These are phyloP conservation scores for Eurytoma californica DNA, from an alignment of 2,888 invertebrate species.

Conservation along the genomic window DNA sequence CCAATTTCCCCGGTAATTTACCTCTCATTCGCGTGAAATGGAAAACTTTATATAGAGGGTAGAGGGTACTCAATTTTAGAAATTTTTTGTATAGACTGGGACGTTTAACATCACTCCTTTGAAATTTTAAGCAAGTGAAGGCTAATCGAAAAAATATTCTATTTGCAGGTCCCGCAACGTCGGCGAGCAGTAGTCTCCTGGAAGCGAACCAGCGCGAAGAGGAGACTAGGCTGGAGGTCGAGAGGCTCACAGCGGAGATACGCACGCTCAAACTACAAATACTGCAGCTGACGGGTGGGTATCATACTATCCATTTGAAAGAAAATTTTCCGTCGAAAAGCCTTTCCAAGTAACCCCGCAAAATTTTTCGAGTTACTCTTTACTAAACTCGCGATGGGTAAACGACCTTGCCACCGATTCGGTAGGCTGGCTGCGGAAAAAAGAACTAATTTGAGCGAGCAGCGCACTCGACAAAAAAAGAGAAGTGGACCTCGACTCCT, in stretches of 20 bases:
- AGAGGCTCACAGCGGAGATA: slow-evolving; percentile 80
- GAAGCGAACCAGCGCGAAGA: slow-evolving; percentile 78
- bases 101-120: too few relatives aligned
- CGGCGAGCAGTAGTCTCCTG: slow-evolving; percentile 74
- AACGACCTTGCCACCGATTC: too few relatives aligned
- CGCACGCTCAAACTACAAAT: slow-evolving; percentile 79
- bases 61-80: too few relatives aligned
- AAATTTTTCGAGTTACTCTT: too few relatives aligned
- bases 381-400: too few relatives aligned
- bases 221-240: slow-evolving; percentile 79
- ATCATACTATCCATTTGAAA: not conserved
- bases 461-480: slow-evolving; percentile 5
- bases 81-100: too few relatives aligned
- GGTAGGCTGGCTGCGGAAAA: not conserved
- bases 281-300: slow-evolving; percentile 77
- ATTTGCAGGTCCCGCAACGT: slow-evolving; percentile 65
- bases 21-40: too few relatives aligned
- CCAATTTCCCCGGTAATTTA: too few relatives aligned
- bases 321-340: too few relatives aligned
- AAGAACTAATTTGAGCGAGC: slow-evolving; percentile 27
- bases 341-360: too few relatives aligned
- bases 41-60: too few relatives aligned
- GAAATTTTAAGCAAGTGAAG: too few relatives aligned
- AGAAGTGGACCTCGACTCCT: not conserved
- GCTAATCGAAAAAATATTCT: not conserved